Percentiles rank a stretch among this genome's conserved stretches.
Evolutionary conservation across 2,113 vertebrate species (phyloP).

Genomic region (Brevimyrus niger): DNA sequence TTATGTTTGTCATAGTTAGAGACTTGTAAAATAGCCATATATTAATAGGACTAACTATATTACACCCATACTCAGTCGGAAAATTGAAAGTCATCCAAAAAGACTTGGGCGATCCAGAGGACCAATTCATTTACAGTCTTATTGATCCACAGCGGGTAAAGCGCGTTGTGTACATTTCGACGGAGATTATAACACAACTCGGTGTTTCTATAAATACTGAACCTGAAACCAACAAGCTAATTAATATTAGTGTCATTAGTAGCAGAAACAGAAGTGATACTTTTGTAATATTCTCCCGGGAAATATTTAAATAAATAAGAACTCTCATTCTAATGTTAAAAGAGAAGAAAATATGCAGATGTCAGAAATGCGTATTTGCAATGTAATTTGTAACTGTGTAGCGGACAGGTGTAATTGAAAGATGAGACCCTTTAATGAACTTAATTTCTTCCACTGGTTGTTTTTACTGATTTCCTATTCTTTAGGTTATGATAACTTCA

Average conservation of each 20-base stretch:
- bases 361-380: background rate
- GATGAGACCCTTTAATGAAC: background rate
- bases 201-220: background rate
- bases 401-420: background rate
- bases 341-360: background rate
- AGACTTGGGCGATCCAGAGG: background rate
- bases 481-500: background rate
- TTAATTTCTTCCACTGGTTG: background rate
- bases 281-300: background rate
- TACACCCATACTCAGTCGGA: background rate
- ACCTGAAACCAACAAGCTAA: background rate
- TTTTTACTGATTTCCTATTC: background rate
- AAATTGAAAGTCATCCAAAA: background rate
- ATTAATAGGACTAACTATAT: background rate
- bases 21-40: background rate
- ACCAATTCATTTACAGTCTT: background rate
- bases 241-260: background rate
- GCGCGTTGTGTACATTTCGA: background rate
- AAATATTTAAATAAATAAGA: background rate
- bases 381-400: background rate
- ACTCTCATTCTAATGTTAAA: background rate
- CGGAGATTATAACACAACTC: background rate
- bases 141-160: background rate
- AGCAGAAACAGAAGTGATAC: background rate
- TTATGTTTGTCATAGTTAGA: background rate